These are phyloP conservation scores for Bradypodion pumilum DNA, from an alignment of 2,797 vertebrate species.

Conservation along the genomic window DNA sequence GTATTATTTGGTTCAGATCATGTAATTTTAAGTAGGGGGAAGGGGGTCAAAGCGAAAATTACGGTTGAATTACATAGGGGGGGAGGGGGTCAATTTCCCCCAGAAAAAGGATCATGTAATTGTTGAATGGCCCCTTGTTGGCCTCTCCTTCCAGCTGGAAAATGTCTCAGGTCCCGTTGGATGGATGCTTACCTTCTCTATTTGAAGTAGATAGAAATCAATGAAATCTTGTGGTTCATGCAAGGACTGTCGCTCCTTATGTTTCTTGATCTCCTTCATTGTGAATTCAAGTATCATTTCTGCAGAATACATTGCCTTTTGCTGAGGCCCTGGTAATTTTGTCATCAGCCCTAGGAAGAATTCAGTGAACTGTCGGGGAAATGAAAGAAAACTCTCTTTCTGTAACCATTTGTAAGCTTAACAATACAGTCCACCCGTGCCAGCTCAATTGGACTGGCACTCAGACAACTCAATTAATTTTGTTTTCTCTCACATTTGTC, in stretches of 20 bases:
- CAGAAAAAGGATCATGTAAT: too few species aligned
- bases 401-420: not conserved
- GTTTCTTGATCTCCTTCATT: constrained; percentile 20
- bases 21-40: too few species aligned
- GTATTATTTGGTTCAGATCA: too few species aligned
- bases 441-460: not conserved
- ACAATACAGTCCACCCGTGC: not conserved
- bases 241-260: not conserved
- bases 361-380: not conserved
- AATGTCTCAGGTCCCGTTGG: not conserved
- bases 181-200: constrained; percentile 26
- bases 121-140: too few species aligned
- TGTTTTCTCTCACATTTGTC: not conserved
- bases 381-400: not conserved
- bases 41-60: too few species aligned
- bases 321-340: constrained; percentile 9
- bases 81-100: too few species aligned
- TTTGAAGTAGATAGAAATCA: constrained; percentile 40
- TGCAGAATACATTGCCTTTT: not conserved
- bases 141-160: not conserved
- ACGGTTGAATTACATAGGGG: too few species aligned
- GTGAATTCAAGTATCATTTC: not conserved
- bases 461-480: not conserved
- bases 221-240: constrained; percentile 23
- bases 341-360: not conserved